A percentile compares a stretch with the other conserved stretches of the same genome.
phyloP scores from a whole-genome alignment of 2,888 invertebrate genomes.

The Spodoptera exigua region DNA sequence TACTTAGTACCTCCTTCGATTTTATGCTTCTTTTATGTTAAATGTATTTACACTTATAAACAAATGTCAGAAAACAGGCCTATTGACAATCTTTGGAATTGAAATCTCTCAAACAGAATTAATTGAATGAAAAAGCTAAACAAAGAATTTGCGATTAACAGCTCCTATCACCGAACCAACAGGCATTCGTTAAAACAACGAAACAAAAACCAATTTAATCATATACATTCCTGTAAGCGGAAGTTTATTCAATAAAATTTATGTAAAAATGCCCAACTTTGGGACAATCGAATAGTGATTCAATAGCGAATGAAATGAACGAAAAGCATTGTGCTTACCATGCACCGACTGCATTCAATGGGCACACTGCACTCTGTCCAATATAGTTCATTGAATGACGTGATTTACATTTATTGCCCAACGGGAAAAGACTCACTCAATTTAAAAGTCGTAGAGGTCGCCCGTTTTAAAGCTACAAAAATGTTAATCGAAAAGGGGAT shows the following conservation, averaged over 20 bases:
- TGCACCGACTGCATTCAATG: constrained; percentile 79
- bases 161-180: constrained; percentile 17
- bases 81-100: no score
- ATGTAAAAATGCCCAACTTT: constrained; percentile 73
- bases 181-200: constrained; percentile 13
- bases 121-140: constrained; percentile 8
- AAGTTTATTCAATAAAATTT: constrained; percentile 65
- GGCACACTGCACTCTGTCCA: constrained; percentile 71
- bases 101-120: no score
- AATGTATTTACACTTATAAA: no score
- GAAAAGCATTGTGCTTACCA: constrained; percentile 79
- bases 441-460: constrained; percentile 66
- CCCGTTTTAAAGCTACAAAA: constrained; percentile 44
- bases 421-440: constrained; percentile 69
- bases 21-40: no score
- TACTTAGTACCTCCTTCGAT: no score
- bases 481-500: constrained; percentile 44
- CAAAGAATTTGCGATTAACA: constrained; percentile 14
- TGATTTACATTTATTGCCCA: constrained; percentile 82
- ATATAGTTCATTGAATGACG: constrained; percentile 79
- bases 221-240: constrained; percentile 49
- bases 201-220: constrained; percentile 46
- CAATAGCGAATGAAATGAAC: constrained; percentile 78
- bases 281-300: constrained; percentile 81
- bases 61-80: no score